Conservation (phyloP, 2,888 invertebrate species). For the Cistogaster globosa region DNA sequence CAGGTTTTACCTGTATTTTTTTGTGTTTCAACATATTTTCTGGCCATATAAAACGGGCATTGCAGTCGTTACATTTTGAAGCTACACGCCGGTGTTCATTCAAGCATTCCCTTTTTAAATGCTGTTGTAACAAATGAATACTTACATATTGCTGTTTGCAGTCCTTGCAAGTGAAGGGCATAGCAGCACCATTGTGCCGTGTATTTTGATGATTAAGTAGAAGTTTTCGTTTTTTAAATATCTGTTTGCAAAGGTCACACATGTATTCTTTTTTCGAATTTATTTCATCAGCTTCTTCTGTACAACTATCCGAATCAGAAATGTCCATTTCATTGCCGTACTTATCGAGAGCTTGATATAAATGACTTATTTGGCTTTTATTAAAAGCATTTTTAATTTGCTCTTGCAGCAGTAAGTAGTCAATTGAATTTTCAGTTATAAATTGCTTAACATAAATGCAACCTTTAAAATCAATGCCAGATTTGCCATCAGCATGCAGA, state of each 20-base stretch:
- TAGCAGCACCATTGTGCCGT: constrained; percentile 77
- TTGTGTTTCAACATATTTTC: constrained; percentile 77
- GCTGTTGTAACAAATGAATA: constrained; percentile 83
- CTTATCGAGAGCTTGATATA: constrained; percentile 78
- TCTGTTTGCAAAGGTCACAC: constrained; percentile 77
- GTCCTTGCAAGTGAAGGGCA: constrained; percentile 83
- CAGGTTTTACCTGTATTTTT: constrained; percentile 39
- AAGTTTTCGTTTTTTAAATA: constrained; percentile 72
- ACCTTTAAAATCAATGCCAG: constrained; percentile 72
- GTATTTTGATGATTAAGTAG: constrained; percentile 78
- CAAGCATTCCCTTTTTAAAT: constrained; percentile 82
- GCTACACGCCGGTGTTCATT: constrained; percentile 74
- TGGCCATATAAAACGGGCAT: constrained; percentile 78
- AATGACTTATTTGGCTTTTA: constrained; percentile 71
- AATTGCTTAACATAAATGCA: constrained; percentile 73
- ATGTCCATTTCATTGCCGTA: constrained; percentile 79
- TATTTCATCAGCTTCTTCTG: constrained; percentile 74
- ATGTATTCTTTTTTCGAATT: constrained; percentile 72
- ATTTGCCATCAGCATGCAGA: constrained; percentile 75
- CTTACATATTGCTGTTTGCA: constrained; percentile 84
- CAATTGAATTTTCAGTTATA: constrained; percentile 16
- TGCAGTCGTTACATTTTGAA: constrained; percentile 76
- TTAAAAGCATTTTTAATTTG: constrained; percentile 35
- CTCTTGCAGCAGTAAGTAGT: constrained; percentile 13
- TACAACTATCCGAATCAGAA: constrained; percentile 79